These are phyloP conservation scores for Entosphenus tridentatus DNA, from an alignment of 2,113 vertebrate genomes.

Conservation along the genomic window DNA sequence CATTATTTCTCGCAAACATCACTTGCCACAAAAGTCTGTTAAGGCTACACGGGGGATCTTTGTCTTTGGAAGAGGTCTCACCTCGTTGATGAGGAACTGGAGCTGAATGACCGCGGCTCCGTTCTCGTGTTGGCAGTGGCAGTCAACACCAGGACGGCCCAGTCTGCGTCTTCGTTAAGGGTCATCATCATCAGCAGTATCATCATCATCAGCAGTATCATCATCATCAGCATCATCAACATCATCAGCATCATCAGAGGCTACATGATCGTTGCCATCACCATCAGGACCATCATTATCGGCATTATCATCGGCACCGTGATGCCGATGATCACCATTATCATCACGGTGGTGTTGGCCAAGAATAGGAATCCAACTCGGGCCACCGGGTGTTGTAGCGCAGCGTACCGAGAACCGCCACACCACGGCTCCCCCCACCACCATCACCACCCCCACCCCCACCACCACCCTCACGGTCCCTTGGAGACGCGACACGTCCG, in stretches of 20 bases:
- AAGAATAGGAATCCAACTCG: neutral
- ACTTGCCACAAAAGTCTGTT: no score
- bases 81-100: conserved; percentile 97
- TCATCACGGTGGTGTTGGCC: neutral
- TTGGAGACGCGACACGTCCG: no score
- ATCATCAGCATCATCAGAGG: neutral
- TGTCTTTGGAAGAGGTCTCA: conserved; percentile 17
- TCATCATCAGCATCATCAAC: neutral
- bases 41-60: no score
- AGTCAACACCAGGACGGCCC: conserved; percentile 84
- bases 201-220: neutral
- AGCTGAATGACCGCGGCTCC: conserved; percentile 84
- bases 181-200: conserved; percentile 12
- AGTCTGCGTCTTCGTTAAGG: conserved; percentile 70
- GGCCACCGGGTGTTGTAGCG: no score
- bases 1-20: no score
- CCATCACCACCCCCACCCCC: no score
- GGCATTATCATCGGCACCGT: neutral
- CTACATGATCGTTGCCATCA: neutral
- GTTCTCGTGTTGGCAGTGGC: conserved; percentile 86
- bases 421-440: no score
- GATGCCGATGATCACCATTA: neutral
- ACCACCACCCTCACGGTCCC: no score
- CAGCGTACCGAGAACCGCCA: no score
- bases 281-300: neutral